These are phyloP conservation scores for Scalopus aquaticus DNA, from an alignment of 2,113 vertebrate species.

Conservation along the genomic window DNA sequence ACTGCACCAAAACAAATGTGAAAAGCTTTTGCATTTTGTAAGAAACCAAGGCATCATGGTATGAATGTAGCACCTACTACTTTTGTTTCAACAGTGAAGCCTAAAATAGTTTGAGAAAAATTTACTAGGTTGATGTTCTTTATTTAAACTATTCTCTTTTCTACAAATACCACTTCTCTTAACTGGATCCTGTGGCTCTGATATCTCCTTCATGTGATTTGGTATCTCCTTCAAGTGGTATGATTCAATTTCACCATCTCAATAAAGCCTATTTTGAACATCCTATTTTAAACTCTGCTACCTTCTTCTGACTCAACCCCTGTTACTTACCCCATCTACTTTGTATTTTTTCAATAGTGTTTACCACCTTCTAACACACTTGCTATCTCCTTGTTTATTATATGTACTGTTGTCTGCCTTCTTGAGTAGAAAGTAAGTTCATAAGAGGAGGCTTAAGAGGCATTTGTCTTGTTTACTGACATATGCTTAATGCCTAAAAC, in stretches of 20 bases:
- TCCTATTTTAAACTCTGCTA: not conserved
- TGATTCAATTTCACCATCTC: not conserved
- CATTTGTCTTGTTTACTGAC: not conserved
- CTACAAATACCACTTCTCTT: slow-evolving; percentile 6
- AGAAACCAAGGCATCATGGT: not conserved
- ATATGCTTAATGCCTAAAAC: not conserved
- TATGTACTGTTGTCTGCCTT: not conserved
- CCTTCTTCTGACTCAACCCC: not conserved
- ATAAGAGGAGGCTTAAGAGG: not conserved
- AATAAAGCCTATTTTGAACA: not conserved
- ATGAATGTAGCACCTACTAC: not conserved
- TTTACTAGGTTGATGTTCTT: not conserved
- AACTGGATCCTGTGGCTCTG: not conserved
- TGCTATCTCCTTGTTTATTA: not conserved
- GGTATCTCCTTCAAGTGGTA: not conserved
- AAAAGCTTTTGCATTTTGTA: slow-evolving; percentile 20
- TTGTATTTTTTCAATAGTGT: not conserved
- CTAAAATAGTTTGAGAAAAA: not conserved
- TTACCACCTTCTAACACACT: not conserved
- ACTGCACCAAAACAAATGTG: not conserved
- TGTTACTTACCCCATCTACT: not conserved
- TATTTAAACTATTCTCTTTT: not conserved
- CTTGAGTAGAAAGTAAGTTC: not conserved
- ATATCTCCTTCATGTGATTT: not conserved
- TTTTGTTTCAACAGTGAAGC: slow-evolving; percentile 39